Conservation (phyloP, 2,113 vertebrate genomes). For the Cheilinus undulatus region DNA sequence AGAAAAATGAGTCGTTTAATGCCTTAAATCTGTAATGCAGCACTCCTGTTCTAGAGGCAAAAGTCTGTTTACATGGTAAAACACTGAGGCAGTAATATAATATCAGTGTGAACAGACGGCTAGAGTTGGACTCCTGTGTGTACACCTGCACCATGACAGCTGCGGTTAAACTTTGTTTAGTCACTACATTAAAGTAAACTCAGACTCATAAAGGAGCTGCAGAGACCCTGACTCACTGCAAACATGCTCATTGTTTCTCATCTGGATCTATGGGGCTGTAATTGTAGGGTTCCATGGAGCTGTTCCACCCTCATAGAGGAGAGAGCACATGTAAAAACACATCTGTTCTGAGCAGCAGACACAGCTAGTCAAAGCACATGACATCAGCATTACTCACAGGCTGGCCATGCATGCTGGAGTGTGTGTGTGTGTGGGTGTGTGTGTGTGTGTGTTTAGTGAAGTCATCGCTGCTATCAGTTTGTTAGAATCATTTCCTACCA, state of each 20-base stretch:
- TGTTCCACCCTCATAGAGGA: conserved; percentile 28
- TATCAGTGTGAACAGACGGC: too few species aligned
- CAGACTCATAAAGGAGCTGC: conserved; percentile 1
- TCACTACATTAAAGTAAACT: too few species aligned
- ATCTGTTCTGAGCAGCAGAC: conserved; percentile 69
- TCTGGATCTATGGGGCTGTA: conserved; percentile 36
- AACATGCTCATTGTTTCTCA: conserved; percentile 10
- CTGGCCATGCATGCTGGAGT: conserved; percentile 21
- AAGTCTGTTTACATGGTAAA: too few species aligned
- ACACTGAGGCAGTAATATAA: too few species aligned
- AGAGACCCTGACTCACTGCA: conserved; percentile 39
- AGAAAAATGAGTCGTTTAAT: too few species aligned
- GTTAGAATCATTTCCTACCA: conserved; percentile 56
- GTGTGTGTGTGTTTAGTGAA: conserved; percentile 39
- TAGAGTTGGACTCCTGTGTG: too few species aligned
- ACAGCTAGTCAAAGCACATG: conserved; percentile 70
- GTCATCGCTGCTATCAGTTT: conserved; percentile 61
- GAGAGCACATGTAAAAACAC: conserved; percentile 44
- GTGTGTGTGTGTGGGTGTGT: conserved; percentile 8
- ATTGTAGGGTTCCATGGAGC: conserved; percentile 56
- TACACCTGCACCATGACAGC: too few species aligned
- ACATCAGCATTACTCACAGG: conserved; percentile 76
- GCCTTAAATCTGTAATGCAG: too few species aligned
- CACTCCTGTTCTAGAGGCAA: too few species aligned
- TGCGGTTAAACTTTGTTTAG: not conserved